These are phyloP conservation scores for Pyrocoelia pectoralis DNA, from an alignment of 2,888 invertebrate species.

Conservation along the genomic window DNA sequence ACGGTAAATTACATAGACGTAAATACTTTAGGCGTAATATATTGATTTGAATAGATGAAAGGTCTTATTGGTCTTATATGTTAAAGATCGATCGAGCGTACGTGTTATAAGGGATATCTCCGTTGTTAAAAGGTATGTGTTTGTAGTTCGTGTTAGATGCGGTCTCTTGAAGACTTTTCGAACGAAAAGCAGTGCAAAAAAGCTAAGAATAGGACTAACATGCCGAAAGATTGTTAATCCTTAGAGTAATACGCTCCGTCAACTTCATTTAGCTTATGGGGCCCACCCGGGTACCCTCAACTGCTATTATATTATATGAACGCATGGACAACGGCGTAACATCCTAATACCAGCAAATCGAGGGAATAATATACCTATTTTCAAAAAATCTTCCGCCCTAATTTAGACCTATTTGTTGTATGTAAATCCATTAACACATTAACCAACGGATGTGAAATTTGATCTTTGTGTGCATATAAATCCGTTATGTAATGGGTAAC, in stretches of 20 bases:
- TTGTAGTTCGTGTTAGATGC: slow-evolving; percentile 44
- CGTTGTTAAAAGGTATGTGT: slow-evolving; percentile 35
- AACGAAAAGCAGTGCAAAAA: slow-evolving; percentile 29
- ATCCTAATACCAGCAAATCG: slow-evolving; percentile 8
- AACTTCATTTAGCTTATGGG: slow-evolving; percentile 37
- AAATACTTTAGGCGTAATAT: slow-evolving; percentile 18
- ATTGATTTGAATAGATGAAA: slow-evolving; percentile 12
- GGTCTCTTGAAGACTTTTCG: slow-evolving; percentile 42
- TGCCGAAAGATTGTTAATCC: slow-evolving; percentile 42
- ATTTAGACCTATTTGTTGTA: slow-evolving; percentile 44
- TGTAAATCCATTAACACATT: slow-evolving; percentile 54
- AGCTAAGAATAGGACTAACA: slow-evolving; percentile 35
- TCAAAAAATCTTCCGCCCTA: slow-evolving; percentile 9
- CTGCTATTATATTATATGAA: slow-evolving; percentile 13
- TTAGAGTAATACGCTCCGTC: slow-evolving; percentile 40
- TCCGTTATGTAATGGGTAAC: slow-evolving; percentile 29
- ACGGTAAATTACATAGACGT: slow-evolving; percentile 7
- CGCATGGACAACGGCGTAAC: neutral
- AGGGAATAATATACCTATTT: slow-evolving; percentile 13
- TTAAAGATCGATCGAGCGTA: slow-evolving; percentile 33
- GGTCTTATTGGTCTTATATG: slow-evolving; percentile 19
- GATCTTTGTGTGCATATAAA: slow-evolving; percentile 36
- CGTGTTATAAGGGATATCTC: slow-evolving; percentile 27
- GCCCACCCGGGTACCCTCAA: slow-evolving; percentile 36
- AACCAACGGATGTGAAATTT: slow-evolving; percentile 49